A percentile compares a stretch with the other conserved stretches of the same genome.
Evolutionary conservation across 1,140 invertebrate genomes (phyloP).

Genomic region (Pseudomyrmex flavicornis): DNA sequence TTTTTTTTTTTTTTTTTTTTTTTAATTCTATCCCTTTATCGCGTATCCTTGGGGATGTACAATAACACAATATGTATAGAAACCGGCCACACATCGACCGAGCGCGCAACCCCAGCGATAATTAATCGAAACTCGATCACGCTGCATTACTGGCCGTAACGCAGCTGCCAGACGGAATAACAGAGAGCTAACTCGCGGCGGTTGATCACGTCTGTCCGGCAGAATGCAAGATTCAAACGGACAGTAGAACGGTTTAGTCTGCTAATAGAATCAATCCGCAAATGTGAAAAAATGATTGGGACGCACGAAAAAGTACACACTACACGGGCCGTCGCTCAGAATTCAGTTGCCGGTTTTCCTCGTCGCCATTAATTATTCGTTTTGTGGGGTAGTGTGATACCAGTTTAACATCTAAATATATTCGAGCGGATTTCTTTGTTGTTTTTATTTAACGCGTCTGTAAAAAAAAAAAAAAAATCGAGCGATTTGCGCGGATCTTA

Average conservation of each 20-base stretch:
- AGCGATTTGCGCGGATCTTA: not conserved
- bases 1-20: conserved; percentile 19
- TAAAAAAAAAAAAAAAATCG: not conserved
- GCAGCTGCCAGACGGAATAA: conserved; percentile 40
- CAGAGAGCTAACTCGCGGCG: conserved; percentile 41
- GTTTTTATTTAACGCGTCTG: not conserved
- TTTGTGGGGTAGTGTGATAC: conserved; percentile 20
- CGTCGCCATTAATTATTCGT: conserved; percentile 47
- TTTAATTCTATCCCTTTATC: conserved; percentile 15
- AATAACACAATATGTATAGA: too few species aligned
- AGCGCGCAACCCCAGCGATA: conserved; percentile 30
- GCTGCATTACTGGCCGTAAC: conserved; percentile 51
- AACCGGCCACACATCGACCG: conserved; percentile 12
- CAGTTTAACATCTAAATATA: conserved; percentile 10
- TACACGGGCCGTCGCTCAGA: conserved; percentile 12
- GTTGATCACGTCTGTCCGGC: conserved; percentile 47
- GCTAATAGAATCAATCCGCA: conserved; percentile 47
- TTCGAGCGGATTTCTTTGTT: not conserved
- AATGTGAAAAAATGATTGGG: conserved; percentile 51
- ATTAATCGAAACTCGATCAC: conserved; percentile 58
- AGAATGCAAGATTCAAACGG: conserved; percentile 56
- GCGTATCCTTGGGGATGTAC: too few species aligned
- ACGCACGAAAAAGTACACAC: conserved; percentile 5
- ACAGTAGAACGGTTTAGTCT: conserved; percentile 30
- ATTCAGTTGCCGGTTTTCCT: conserved; percentile 4